Base-by-base conservation (phyloP, 2,888 invertebrate genomes). In the Laothoe populi region DNA sequence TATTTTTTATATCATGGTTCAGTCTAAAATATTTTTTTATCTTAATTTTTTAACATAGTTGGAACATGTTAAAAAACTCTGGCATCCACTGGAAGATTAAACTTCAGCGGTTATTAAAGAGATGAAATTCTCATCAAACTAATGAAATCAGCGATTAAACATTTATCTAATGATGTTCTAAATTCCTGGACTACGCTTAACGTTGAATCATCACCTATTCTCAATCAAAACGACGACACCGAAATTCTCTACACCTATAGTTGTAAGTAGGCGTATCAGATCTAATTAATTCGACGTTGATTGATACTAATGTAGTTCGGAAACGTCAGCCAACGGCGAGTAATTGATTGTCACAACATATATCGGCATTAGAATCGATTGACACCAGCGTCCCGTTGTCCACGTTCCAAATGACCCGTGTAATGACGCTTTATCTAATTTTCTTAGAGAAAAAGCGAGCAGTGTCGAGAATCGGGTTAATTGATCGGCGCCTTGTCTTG, bases 241-340 rank as follows among this genome's bases (percentile, higher is more conserved):
- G 38, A 48, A 57, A 62, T 62, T 26, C 48, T 64, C 61, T 16
- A 26, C 53, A 63, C 24, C 59, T 71, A 71, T 68, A 53, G 53
- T 35, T 64, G 63, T 70, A 73, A 66, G 89, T 90, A 79, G 90
- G 88, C 82, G 90, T 91, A 90, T 89, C 90, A 83, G 89, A 88
- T 92, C 90, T 90, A 91, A 91, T 91, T 90, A 91, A 89, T 88
- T 72, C 82, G 90, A 92, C 92, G 81, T 87, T 92, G 92, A 92
- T 91, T 86, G 91, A 92, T 91, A 86, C 87, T 90, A 91, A 92
- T 90, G 89, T 86, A 83, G 81, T 81, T 81, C 70, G 65, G 82
- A 76, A 77, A 81, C 82, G 84, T 82, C 83, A 82, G 79, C 78
- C 73, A 73, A 67, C 74, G 66, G 79, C 85, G 87, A 87, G 83